Percentiles rank a stretch among this genome's conserved stretches.
phyloP scores from a whole-genome alignment of 2,888 invertebrate genomes.

The Trissolcus japonicus region DNA sequence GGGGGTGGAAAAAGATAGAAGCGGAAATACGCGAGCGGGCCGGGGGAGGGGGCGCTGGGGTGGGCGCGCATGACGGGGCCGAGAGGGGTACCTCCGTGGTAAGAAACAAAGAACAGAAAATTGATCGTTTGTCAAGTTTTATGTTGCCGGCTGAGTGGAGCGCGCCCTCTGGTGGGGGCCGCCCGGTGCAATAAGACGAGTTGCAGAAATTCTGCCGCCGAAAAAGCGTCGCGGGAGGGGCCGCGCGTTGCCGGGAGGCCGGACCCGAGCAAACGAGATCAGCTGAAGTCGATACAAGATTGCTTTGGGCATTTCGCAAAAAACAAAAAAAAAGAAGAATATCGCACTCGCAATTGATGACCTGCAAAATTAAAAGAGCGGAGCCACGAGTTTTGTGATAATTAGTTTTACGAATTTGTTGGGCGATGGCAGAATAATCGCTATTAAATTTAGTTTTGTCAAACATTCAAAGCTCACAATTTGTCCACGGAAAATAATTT shows the following conservation, averaged over 20 bases:
- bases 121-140: conserved; percentile 74
- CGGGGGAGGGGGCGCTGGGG: conserved; percentile 3
- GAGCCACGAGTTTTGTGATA: no score
- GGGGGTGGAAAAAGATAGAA: conserved; percentile 43
- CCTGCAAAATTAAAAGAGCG: neutral
- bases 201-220: conserved; percentile 61
- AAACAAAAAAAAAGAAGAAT: neutral
- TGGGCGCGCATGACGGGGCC: conserved; percentile 9
- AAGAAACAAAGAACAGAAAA: conserved; percentile 73
- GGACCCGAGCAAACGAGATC: conserved; percentile 45
- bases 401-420: no score
- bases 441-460: no score
- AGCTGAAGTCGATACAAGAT: conserved; percentile 59
- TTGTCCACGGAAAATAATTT: no score
- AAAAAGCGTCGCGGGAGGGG: conserved; percentile 27
- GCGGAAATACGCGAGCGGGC: conserved; percentile 29
- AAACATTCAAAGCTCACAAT: no score
- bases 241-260: conserved; percentile 17
- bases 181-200: conserved; percentile 65
- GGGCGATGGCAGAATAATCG: no score
- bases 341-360: conserved; percentile 12
- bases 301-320: conserved; percentile 39
- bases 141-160: conserved; percentile 63
- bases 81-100: conserved; percentile 55
- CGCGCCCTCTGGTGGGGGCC: conserved; percentile 48